These are phyloP conservation scores for Drosophila pseudoobscura DNA, from an alignment of 1,140 invertebrate genomes.

Conservation along the genomic window DNA sequence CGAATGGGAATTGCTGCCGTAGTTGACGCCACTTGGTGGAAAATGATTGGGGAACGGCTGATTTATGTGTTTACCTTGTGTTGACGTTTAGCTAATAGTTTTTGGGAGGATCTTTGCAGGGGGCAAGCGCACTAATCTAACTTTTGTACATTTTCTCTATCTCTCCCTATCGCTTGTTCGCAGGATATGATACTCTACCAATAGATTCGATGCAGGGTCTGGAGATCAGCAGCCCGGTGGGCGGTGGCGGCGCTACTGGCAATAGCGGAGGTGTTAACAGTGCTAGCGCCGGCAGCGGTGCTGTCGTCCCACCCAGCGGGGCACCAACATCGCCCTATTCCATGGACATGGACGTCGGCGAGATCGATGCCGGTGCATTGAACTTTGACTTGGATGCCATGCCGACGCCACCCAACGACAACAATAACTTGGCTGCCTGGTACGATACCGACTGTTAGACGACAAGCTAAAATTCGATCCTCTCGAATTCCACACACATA, in stretches of 20 bases:
- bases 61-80: too few species aligned
- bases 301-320: constrained; percentile 87
- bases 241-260: constrained; percentile 67
- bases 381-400: constrained; percentile 93
- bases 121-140: constrained; percentile 7
- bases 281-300: constrained; percentile 84
- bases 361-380: constrained; percentile 89
- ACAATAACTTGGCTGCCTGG: constrained; percentile 96
- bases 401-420: constrained; percentile 93
- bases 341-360: constrained; percentile 94
- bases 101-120: not conserved
- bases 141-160: not conserved
- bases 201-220: constrained; percentile 98
- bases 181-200: constrained; percentile 98
- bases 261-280: constrained; percentile 74
- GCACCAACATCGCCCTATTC: constrained; percentile 85
- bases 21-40: too few species aligned
- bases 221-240: constrained; percentile 90
- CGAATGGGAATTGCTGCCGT: too few species aligned
- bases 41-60: too few species aligned
- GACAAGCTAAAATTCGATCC: constrained; percentile 28
- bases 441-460: constrained; percentile 96
- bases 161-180: constrained; percentile 15
- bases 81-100: not conserved
- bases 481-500: constrained; percentile 13